Base-by-base conservation (phyloP, 2,888 invertebrate species). In the Xylota segnis region DNA sequence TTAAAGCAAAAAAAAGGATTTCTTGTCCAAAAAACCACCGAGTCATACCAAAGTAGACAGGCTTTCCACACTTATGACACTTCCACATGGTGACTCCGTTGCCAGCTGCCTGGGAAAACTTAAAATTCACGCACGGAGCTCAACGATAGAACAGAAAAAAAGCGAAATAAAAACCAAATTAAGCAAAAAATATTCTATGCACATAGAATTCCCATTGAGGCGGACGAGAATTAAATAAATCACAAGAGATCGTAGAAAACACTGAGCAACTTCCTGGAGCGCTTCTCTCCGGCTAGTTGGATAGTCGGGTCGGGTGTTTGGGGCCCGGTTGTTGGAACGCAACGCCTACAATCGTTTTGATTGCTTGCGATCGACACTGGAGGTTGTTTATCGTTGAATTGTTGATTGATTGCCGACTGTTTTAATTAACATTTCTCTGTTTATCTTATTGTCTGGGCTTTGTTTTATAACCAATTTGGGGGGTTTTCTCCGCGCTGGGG, bases 31-130 rank as follows among this genome's bases (percentile, higher is more conserved):
- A 16, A 29, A 66, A 68, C 32, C 47, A 34, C 0, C 16, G 81
- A 70, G 84, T 90, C 93, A 93, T 93, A 96, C 96, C 96, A 91
- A 96, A 96, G 93, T 94, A 96, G 88, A 96, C 96, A 81, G 96
- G 96, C 93, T 96, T 96, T 89, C 95, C 95, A 92, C 96, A 96
- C 93, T 96, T 96, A 92, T 96, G 96, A 93, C 96, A 96, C 94
- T 95, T 96, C 96, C 96, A 96, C 96, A 96, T 96, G 87, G 88
- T 88, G 74, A 77, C 50, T 68, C 61, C 18, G 27, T 37, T 56
- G 68, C 82, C 82, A 82, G 82, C 52, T 82, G 86, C 65, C 54
- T 43, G 45, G 37, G 9, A 72, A 66, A 77, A 74, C 68, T 68
- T 56, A 9, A 43, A 86, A 72, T 76, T 71, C 65, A 58, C 59